phyloP scores from a whole-genome alignment of 2,888 invertebrate genomes.

The Pomacea canaliculata region DNA sequence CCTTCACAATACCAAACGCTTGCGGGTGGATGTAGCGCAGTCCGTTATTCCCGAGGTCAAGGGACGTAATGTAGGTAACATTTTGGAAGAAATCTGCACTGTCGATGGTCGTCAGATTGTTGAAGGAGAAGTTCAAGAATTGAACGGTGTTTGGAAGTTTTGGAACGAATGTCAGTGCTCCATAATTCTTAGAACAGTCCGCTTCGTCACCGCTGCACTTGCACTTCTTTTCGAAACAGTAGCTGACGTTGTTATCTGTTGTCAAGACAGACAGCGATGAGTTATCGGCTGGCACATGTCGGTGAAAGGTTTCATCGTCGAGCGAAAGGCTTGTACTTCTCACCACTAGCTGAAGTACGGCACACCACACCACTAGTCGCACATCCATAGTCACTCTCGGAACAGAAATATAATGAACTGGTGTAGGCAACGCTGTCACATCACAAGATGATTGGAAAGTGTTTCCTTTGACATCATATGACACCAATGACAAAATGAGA shows the following conservation, averaged over 20 bases:
- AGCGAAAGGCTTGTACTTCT: too few relatives aligned
- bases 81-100: conserved; percentile 7
- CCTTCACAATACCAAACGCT: background rate
- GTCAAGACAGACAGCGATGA: too few relatives aligned
- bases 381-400: too few relatives aligned
- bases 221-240: background rate
- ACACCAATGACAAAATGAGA: too few relatives aligned
- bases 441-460: too few relatives aligned
- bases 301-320: too few relatives aligned
- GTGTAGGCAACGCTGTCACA: too few relatives aligned
- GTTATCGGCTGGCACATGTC: too few relatives aligned
- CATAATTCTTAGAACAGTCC: conserved; percentile 6
- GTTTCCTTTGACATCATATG: too few relatives aligned
- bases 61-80: background rate
- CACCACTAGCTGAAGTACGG: too few relatives aligned
- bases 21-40: background rate
- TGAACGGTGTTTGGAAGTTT: background rate
- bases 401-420: too few relatives aligned
- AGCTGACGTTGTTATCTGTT: background rate
- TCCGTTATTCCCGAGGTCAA: conserved; percentile 10
- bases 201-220: background rate
- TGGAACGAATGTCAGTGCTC: conserved; percentile 4
- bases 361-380: too few relatives aligned
- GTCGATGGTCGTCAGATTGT: conserved; percentile 13
- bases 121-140: conserved; percentile 9